Percentiles rank a stretch among this genome's conserved stretches.
These are phyloP conservation scores for Ibidorhyncha struthersii DNA, from an alignment of 2,113 vertebrate genomes.

Conservation along the genomic window DNA sequence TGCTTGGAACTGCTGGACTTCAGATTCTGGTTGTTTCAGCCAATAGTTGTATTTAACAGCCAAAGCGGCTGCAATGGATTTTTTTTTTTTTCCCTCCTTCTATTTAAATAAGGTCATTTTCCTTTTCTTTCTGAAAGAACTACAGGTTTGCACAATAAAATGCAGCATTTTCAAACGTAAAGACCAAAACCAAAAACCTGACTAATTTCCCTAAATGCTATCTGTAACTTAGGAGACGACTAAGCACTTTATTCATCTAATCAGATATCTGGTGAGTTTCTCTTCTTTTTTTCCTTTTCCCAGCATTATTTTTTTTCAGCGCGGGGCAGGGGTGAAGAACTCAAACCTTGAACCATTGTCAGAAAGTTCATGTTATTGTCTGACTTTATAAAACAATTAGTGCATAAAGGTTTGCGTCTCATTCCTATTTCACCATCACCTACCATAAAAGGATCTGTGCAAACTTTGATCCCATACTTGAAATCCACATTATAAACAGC, in stretches of 20 bases:
- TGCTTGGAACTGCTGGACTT: slow-evolving; percentile 35
- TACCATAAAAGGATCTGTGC: background rate
- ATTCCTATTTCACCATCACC: background rate
- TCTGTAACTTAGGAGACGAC: background rate
- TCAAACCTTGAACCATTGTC: background rate
- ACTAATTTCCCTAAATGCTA: background rate
- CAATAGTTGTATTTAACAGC: slow-evolving; percentile 30
- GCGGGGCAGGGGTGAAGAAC: background rate
- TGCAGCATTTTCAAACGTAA: background rate
- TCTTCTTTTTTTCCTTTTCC: background rate
- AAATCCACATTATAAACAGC: background rate
- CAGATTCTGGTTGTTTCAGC: slow-evolving; percentile 34
- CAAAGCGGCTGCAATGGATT: slow-evolving; percentile 1
- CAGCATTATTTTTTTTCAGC: background rate
- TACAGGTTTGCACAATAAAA: background rate
- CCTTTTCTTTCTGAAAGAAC: background rate
- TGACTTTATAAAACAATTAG: background rate
- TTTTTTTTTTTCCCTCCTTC: background rate
- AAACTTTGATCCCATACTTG: background rate
- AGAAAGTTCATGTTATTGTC: background rate
- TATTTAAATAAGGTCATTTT: slow-evolving; percentile 31
- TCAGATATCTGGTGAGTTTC: background rate
- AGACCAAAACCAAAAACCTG: background rate
- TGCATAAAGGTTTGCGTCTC: background rate
- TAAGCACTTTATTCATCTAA: too few relatives aligned